phyloP scores from a whole-genome alignment of 2,888 invertebrate species.

The Macrosiphum euphorbiae region DNA sequence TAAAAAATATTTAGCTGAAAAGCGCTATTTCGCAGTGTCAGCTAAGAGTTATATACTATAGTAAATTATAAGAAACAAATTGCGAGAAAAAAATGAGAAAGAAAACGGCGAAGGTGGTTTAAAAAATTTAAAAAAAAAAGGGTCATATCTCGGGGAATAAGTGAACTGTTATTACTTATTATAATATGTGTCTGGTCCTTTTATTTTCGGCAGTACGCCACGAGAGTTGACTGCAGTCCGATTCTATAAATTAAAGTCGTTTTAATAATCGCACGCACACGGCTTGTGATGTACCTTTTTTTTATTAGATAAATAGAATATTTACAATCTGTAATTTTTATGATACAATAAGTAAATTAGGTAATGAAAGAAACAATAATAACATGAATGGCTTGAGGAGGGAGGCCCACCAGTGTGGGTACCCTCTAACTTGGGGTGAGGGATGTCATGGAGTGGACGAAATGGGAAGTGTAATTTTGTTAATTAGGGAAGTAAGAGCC shows the following conservation, averaged over 20 bases:
- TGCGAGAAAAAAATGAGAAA: background rate
- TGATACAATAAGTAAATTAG: too few species aligned
- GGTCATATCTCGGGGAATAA: background rate
- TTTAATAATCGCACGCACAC: background rate
- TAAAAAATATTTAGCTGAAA: background rate
- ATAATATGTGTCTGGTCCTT: background rate
- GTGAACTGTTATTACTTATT: background rate
- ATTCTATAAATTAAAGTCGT: background rate
- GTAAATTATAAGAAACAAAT: background rate
- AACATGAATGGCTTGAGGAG: too few species aligned
- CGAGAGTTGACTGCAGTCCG: background rate
- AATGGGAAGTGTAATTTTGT: too few species aligned
- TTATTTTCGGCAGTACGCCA: background rate
- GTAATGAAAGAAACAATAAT: too few species aligned
- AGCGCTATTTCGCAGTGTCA: background rate
- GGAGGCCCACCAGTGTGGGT: too few species aligned
- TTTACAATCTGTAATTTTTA: too few species aligned
- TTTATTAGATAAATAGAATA: too few species aligned
- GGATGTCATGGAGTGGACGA: too few species aligned
- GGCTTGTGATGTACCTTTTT: too few species aligned
- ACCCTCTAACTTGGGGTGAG: too few species aligned
- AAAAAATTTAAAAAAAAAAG: background rate
- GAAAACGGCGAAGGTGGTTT: background rate
- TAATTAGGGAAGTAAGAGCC: too few species aligned
- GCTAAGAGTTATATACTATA: background rate